Percentiles rank a stretch among this genome's conserved stretches.
phyloP scores from a whole-genome alignment of 2,888 invertebrate species.

The Heteromurus nitidus region DNA sequence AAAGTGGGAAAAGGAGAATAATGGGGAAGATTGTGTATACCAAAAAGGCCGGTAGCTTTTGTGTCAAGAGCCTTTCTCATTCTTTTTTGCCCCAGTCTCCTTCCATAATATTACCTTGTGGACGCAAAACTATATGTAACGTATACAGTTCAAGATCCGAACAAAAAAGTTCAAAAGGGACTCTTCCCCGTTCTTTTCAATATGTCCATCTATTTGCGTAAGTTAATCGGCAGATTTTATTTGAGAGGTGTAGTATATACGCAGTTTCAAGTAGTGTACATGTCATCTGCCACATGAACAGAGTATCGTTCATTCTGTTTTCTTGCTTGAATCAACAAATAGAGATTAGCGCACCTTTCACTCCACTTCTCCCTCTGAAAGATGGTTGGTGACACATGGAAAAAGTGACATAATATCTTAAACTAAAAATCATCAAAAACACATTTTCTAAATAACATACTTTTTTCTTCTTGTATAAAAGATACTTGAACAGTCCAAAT shows the following conservation, averaged over 20 bases:
- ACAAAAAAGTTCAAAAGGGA: slow-evolving; percentile 7
- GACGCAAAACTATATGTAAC: too few species aligned
- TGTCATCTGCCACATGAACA: background rate
- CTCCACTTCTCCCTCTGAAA: background rate
- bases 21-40: slow-evolving; percentile 45
- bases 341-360: slow-evolving; percentile 51
- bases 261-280: too few species aligned
- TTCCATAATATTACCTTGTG: background rate
- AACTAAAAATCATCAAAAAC: slow-evolving; percentile 19
- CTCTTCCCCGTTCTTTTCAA: too few species aligned
- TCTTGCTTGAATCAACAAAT: slow-evolving; percentile 39
- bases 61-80: slow-evolving; percentile 24
- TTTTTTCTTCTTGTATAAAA: too few species aligned
- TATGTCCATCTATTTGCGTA: slow-evolving; percentile 2
- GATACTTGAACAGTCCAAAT: too few species aligned
- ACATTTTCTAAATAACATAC: background rate
- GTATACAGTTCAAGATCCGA: background rate
- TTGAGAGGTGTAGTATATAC: too few species aligned
- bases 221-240: slow-evolving; percentile 5
- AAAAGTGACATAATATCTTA: slow-evolving; percentile 37
- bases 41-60: slow-evolving; percentile 59
- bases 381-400: background rate
- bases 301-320: background rate
- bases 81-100: background rate
- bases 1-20: slow-evolving; percentile 18